Percentiles rank a stretch among this genome's conserved stretches.
These are phyloP conservation scores for Palaemon carinicauda DNA, from an alignment of 1,140 invertebrate species.

Conservation along the genomic window DNA sequence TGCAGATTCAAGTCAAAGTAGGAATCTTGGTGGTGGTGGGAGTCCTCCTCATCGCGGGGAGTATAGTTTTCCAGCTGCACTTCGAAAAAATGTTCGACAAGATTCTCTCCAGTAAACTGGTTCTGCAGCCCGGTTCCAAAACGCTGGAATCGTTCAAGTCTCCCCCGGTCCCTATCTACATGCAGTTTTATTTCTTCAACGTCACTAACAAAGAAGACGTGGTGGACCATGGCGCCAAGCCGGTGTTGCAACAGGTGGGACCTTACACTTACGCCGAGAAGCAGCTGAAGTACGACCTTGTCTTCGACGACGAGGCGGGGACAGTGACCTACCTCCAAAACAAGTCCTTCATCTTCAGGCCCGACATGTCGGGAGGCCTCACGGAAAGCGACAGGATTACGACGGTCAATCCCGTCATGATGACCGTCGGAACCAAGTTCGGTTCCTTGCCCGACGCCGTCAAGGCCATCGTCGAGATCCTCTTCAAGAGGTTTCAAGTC, in stretches of 20 bases:
- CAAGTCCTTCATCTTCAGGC: conserved; percentile 49
- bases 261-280: conserved; percentile 66
- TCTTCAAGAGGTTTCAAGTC: conserved; percentile 23
- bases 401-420: conserved; percentile 51
- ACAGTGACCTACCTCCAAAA: conserved; percentile 60
- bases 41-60: conserved; percentile 27
- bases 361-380: conserved; percentile 40
- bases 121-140: conserved; percentile 62
- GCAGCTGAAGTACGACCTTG: conserved; percentile 59
- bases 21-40: conserved; percentile 21
- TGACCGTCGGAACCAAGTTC: conserved; percentile 3
- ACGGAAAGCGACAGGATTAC: conserved; percentile 23
- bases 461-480: conserved; percentile 9
- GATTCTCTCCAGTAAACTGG: conserved; percentile 60
- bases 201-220: conserved; percentile 66
- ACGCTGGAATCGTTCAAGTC: conserved; percentile 64
- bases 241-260: conserved; percentile 64
- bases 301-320: conserved; percentile 58
- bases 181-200: conserved; percentile 68
- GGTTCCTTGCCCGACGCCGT: not conserved
- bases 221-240: conserved; percentile 62
- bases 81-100: conserved; percentile 15
- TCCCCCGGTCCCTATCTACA: conserved; percentile 66
- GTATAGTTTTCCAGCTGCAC: not conserved
- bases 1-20: conserved; percentile 16